These are phyloP conservation scores for Bos indicus DNA, from an alignment of 2,113 vertebrate genomes.

Conservation along the genomic window DNA sequence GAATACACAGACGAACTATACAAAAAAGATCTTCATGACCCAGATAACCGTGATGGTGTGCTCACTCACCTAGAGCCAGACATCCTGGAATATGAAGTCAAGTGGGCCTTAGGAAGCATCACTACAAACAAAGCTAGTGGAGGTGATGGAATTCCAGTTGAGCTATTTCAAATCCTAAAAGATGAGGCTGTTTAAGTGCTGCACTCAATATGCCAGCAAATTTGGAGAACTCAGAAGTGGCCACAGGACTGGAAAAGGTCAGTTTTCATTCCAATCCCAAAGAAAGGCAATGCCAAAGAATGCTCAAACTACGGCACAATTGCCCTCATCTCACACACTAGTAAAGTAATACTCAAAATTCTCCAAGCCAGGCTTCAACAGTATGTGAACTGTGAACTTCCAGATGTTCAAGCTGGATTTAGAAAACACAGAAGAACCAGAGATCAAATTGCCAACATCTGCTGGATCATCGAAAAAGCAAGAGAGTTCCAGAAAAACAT, in stretches of 20 bases:
- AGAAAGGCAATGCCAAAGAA: neutral
- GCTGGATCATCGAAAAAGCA: neutral
- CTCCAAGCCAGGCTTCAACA: neutral
- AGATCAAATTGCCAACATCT: neutral
- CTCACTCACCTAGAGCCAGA: neutral
- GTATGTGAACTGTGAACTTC: neutral
- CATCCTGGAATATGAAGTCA: neutral
- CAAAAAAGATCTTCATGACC: neutral
- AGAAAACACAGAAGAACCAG: neutral
- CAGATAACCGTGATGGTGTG: neutral
- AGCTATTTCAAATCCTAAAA: neutral
- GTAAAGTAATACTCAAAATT: neutral
- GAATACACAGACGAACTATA: neutral
- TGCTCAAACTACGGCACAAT: neutral
- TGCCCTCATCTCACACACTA: neutral
- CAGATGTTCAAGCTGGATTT: neutral
- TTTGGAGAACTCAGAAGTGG: neutral
- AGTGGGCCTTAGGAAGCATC: neutral
- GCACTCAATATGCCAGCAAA: neutral
- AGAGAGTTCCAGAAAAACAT: neutral
- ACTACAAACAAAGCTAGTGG: neutral
- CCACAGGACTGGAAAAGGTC: neutral
- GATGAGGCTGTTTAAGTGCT: neutral
- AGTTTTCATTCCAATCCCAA: neutral
- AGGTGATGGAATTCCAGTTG: neutral